These are phyloP conservation scores for Arctopsyche grandis DNA, from an alignment of 1,140 invertebrate species.

Conservation along the genomic window DNA sequence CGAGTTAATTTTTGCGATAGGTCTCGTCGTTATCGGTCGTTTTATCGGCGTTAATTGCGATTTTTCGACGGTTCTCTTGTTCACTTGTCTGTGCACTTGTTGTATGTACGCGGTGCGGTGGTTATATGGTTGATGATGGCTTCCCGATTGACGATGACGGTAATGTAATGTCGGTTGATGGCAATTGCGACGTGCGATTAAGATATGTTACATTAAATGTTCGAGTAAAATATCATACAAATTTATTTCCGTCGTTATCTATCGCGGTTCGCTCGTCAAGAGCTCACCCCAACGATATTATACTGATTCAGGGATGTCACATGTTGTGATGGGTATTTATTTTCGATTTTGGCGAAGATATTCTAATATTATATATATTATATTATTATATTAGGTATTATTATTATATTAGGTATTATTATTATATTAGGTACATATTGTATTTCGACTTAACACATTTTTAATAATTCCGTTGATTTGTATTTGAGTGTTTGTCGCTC, in stretches of 20 bases:
- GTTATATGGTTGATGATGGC: no score
- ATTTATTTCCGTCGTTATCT: slow-evolving; percentile 51
- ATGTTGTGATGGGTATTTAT: not conserved
- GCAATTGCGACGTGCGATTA: slow-evolving; percentile 33
- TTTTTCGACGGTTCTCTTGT: not conserved
- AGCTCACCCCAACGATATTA: slow-evolving; percentile 15
- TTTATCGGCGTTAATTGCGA: slow-evolving; percentile 3
- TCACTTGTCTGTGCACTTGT: not conserved
- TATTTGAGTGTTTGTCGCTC: no score
- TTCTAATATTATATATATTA: no score
- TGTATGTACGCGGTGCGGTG: no score
- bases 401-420: no score
- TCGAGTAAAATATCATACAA: slow-evolving; percentile 52
- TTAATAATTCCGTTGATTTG: no score
- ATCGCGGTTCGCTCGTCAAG: slow-evolving; percentile 24
- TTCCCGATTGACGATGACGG: no score
- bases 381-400: no score
- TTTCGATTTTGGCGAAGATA: not conserved
- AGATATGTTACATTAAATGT: slow-evolving; percentile 53
- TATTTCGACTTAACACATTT: no score
- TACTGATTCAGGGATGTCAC: slow-evolving; percentile 8
- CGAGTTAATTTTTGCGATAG: slow-evolving; percentile 13
- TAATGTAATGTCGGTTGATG: not conserved
- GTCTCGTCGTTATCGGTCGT: not conserved
- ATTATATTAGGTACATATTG: no score